Evolutionary conservation across 2,113 vertebrate genomes (phyloP).

Genomic region (Ptychochromis oligacanthus): DNA sequence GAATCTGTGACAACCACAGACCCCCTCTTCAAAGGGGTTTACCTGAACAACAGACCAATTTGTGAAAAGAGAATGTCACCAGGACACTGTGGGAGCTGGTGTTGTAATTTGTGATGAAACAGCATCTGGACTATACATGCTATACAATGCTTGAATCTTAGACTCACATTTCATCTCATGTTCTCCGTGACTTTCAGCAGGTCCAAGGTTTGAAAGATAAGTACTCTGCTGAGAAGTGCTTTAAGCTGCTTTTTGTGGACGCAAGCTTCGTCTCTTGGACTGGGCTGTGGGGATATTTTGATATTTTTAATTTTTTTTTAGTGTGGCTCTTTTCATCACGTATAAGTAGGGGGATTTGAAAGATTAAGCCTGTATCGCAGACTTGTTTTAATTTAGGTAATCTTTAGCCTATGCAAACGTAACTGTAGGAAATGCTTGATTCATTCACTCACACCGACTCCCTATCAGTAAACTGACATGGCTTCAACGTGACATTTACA

Average conservation of each 20-base stretch:
- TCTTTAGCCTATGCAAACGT: conserved; percentile 39
- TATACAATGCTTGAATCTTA: conserved; percentile 14
- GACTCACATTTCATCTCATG: conserved; percentile 20
- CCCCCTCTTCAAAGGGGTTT: conserved; percentile 8
- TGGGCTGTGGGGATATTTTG: conserved; percentile 26
- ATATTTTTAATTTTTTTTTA: conserved; percentile 15
- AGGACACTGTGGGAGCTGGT: conserved; percentile 9
- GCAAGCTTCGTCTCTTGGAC: conserved; percentile 41
- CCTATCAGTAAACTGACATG: conserved; percentile 52
- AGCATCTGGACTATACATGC: conserved; percentile 24
- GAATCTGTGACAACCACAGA: conserved; percentile 20
- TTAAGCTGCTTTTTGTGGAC: conserved; percentile 64
- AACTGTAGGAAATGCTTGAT: conserved; percentile 52
- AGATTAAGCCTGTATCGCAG: conserved; percentile 39
- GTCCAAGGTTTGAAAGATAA: conserved; percentile 40
- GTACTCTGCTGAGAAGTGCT: conserved; percentile 25
- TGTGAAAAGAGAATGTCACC: background rate
- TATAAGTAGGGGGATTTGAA: conserved; percentile 54
- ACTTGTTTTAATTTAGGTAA: conserved; percentile 64
- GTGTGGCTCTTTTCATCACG: conserved; percentile 28
- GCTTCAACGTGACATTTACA: conserved; percentile 70
- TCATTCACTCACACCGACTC: conserved; percentile 36
- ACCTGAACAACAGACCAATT: conserved; percentile 34
- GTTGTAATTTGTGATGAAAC: conserved; percentile 42
- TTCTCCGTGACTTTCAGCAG: conserved; percentile 15